Conservation (phyloP, 30 jellyfish, hydroid and myxozoan species). For the Chrysaora quinquecirrha region DNA sequence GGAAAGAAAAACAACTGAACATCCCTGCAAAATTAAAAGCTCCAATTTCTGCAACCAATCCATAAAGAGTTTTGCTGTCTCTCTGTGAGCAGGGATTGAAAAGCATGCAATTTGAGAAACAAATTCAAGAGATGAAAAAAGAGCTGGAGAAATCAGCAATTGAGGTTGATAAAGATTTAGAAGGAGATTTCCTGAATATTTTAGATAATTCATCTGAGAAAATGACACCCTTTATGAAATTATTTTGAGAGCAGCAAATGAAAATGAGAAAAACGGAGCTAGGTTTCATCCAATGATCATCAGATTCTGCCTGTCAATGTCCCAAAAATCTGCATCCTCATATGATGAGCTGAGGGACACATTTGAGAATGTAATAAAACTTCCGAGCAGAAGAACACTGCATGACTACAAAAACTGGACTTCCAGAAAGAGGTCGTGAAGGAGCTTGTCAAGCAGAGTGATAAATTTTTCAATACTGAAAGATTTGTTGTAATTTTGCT, state of each 20-base stretch:
- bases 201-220: constrained; percentile 29
- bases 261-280: background rate
- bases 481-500: constrained; percentile 40
- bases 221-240: constrained; percentile 30
- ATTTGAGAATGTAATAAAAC: constrained; percentile 11
- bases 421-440: constrained; percentile 41
- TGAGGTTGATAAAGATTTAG: constrained; percentile 30
- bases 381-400: constrained; percentile 61
- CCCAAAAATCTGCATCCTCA: constrained; percentile 15
- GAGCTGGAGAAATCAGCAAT: constrained; percentile 25
- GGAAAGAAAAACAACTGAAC: constrained; percentile 4
- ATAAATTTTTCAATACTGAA: constrained; percentile 2
- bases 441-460: constrained; percentile 25
- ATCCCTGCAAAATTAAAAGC: constrained; percentile 45
- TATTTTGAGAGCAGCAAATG: constrained; percentile 2
- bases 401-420: constrained; percentile 60
- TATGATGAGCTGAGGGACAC: constrained; percentile 49
- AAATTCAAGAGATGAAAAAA: constrained; percentile 26
- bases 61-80: constrained; percentile 31
- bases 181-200: constrained; percentile 28
- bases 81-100: constrained; percentile 45
- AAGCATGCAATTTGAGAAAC: constrained; percentile 31
- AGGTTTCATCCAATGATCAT: background rate
- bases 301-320: background rate
- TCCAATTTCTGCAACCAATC: constrained; percentile 29